Evolutionary conservation across 92 coral and sea anemone species (phyloP).

Genomic region (Porites lobata): DNA sequence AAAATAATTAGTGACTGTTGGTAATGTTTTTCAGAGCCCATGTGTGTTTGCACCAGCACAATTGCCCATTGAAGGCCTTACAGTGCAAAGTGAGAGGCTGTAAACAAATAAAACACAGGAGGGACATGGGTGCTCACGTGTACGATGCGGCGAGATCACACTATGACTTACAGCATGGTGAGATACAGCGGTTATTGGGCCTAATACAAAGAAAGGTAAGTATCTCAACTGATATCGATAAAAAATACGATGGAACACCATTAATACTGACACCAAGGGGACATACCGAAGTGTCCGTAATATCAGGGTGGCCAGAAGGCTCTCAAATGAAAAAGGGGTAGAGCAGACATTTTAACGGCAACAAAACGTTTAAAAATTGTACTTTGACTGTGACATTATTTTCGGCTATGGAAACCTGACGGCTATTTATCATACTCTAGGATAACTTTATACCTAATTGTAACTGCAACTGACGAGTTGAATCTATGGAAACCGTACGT

Average conservation of each 20-base stretch:
- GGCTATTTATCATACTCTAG: too few relatives aligned
- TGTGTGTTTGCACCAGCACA: slow-evolving; percentile 18
- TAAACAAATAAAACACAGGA: not conserved
- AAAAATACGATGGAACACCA: not conserved
- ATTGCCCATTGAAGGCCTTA: slow-evolving; percentile 11
- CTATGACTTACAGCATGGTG: slow-evolving; percentile 31
- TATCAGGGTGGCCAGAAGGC: not conserved
- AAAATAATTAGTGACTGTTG: slow-evolving; percentile 16
- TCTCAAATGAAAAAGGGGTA: too few relatives aligned
- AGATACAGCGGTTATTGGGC: slow-evolving; percentile 13
- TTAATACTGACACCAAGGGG: not conserved
- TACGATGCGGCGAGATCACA: slow-evolving; percentile 24
- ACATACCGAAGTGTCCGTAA: not conserved
- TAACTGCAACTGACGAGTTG: too few relatives aligned
- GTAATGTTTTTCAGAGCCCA: slow-evolving; percentile 8
- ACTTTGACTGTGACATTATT: too few relatives aligned
- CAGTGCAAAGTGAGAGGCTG: slow-evolving; percentile 17
- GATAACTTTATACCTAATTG: too few relatives aligned
- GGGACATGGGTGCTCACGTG: slow-evolving; percentile 10
- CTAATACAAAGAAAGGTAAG: slow-evolving; percentile 19
- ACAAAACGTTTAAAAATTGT: too few relatives aligned
- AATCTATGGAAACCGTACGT: too few relatives aligned
- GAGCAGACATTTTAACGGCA: too few relatives aligned
- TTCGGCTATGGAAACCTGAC: too few relatives aligned
- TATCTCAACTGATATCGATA: not conserved